A percentile compares a stretch with the other conserved stretches of the same genome.
Evolutionary conservation across 2,888 invertebrate species (phyloP).

Genomic region (Sphecodes monilicornis): DNA sequence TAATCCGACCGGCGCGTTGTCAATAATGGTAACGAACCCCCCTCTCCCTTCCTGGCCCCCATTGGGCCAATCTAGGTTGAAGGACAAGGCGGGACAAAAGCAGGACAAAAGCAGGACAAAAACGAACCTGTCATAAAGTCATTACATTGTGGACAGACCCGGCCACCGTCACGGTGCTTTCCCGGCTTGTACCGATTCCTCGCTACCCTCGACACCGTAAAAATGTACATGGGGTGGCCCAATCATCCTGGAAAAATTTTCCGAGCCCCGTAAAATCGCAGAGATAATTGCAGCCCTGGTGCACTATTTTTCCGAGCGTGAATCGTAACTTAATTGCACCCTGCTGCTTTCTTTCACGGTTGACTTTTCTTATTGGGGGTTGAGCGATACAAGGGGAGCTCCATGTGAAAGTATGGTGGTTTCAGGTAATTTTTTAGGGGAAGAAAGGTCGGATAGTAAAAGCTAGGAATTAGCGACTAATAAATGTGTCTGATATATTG

Average conservation of each 20-base stretch:
- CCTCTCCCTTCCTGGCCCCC: neutral
- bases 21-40: slow-evolving; percentile 38
- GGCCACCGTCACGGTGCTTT: slow-evolving; percentile 63
- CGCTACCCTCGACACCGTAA: neutral
- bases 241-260: neutral
- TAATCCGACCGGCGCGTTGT: slow-evolving; percentile 21
- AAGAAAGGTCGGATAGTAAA: too few relatives aligned
- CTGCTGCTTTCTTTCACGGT: neutral
- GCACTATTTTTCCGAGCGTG: neutral
- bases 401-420: neutral
- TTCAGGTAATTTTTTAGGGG: neutral
- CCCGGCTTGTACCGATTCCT: neutral
- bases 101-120: slow-evolving; percentile 11
- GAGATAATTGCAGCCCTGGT: slow-evolving; percentile 13
- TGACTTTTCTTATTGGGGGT: neutral
- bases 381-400: neutral
- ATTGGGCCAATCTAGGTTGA: neutral
- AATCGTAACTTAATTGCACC: neutral
- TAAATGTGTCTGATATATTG: too few relatives aligned
- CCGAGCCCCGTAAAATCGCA: slow-evolving; percentile 16
- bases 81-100: slow-evolving; percentile 18
- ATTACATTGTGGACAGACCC: slow-evolving; percentile 74
- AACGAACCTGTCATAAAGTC: slow-evolving; percentile 69
- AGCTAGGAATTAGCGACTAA: too few relatives aligned
- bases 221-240: neutral